phyloP scores from a whole-genome alignment of 2,113 vertebrate species.

The Corythornis vintsioides region DNA sequence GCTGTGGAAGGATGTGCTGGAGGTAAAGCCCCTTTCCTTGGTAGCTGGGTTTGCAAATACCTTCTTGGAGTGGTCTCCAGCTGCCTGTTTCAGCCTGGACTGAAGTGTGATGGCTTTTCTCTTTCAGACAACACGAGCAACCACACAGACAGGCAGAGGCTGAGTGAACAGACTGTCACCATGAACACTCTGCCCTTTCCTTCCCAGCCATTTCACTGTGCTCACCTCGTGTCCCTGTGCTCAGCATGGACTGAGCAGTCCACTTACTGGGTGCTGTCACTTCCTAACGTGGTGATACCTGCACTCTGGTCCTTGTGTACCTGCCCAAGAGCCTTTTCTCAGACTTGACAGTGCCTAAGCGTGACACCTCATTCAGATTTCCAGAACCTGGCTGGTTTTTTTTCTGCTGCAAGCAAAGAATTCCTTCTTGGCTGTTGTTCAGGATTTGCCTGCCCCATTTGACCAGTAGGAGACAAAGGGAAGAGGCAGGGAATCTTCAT shows the following conservation, averaged over 20 bases:
- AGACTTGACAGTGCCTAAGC: neutral
- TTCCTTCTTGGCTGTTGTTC: neutral
- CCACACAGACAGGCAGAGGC: neutral
- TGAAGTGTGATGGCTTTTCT: neutral
- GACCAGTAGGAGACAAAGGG: rapidly evolving
- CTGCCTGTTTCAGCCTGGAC: neutral
- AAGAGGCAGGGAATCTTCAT: neutral
- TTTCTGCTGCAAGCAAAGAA: neutral
- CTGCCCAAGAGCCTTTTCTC: neutral
- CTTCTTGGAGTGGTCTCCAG: neutral
- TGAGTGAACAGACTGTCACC: neutral
- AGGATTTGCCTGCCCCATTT: neutral
- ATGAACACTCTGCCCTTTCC: neutral
- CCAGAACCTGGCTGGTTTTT: neutral
- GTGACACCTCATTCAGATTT: neutral
- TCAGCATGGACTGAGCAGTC: neutral
- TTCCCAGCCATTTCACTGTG: neutral
- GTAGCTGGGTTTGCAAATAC: neutral
- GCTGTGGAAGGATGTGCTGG: neutral
- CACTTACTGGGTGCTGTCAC: neutral
- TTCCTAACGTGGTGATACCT: rapidly evolving
- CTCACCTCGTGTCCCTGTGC: neutral
- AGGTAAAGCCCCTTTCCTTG: neutral
- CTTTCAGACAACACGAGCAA: neutral
- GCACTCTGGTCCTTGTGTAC: neutral